These are phyloP conservation scores for Ochropleura leucogaster DNA, from an alignment of 2,888 invertebrate species.

Conservation along the genomic window DNA sequence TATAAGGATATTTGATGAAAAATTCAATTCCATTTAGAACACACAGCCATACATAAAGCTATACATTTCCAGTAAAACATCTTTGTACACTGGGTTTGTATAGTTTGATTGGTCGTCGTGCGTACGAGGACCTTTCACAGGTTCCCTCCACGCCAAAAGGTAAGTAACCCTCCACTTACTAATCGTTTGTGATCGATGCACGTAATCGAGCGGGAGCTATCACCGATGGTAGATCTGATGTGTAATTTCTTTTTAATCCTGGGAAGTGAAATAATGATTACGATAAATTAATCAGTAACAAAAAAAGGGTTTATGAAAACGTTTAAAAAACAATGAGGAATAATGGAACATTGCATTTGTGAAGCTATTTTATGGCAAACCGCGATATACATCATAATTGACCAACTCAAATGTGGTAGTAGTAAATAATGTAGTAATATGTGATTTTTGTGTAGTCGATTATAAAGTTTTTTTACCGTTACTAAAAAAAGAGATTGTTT, in stretches of 20 bases:
- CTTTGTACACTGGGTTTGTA: too few species aligned
- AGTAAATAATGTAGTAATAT: too few species aligned
- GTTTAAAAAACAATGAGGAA: too few species aligned
- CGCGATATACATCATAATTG: background rate
- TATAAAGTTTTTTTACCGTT: too few species aligned
- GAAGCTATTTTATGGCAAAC: background rate
- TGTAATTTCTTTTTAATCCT: slow-evolving; percentile 84
- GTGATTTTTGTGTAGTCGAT: too few species aligned
- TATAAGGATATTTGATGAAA: background rate
- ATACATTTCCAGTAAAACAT: too few species aligned
- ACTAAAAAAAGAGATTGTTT: too few species aligned
- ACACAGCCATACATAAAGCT: too few species aligned
- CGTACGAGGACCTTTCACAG: too few species aligned
- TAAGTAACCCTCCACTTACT: slow-evolving; percentile 74
- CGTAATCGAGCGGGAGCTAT: slow-evolving; percentile 85
- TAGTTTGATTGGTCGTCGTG: too few species aligned
- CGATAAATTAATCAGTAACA: background rate
- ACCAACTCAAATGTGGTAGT: background rate
- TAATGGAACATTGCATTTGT: background rate
- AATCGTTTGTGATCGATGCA: slow-evolving; percentile 78
- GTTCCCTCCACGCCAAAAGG: too few species aligned
- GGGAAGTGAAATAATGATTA: slow-evolving; percentile 12
- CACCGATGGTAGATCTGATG: slow-evolving; percentile 81
- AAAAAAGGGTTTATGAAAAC: background rate
- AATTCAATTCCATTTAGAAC: background rate